phyloP scores from a whole-genome alignment of 2,888 invertebrate species.

The Drosophila kokeensis region DNA sequence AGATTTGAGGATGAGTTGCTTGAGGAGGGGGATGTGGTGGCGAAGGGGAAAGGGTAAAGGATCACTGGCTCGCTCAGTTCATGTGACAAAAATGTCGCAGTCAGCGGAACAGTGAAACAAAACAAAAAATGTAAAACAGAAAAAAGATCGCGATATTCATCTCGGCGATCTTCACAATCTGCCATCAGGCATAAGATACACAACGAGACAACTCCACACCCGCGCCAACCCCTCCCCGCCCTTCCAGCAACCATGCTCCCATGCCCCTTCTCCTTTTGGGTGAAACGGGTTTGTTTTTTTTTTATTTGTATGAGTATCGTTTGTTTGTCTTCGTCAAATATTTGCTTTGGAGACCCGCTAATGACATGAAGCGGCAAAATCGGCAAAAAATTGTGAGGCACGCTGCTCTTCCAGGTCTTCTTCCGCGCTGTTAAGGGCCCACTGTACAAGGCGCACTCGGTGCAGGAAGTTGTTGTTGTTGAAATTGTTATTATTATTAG shows the following conservation, averaged over 20 bases:
- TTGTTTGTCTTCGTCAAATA: slow-evolving; percentile 74
- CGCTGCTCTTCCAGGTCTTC: slow-evolving; percentile 13
- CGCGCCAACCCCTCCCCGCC: slow-evolving; percentile 15
- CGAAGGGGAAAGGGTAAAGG: not conserved
- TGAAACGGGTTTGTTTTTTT: slow-evolving; percentile 59
- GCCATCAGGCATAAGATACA: not conserved
- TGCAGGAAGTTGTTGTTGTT: slow-evolving; percentile 55
- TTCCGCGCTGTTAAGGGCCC: not conserved
- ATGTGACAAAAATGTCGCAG: slow-evolving; percentile 82
- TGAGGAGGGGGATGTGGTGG: not conserved
- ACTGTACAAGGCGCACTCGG: slow-evolving; percentile 7
- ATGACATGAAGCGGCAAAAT: slow-evolving; percentile 66
- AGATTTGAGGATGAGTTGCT: not conserved
- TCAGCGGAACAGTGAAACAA: slow-evolving; percentile 66
- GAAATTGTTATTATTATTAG: slow-evolving; percentile 63
- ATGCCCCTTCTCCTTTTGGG: slow-evolving; percentile 15
- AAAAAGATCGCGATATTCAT: slow-evolving; percentile 46
- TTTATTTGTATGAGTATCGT: slow-evolving; percentile 29
- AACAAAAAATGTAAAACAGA: slow-evolving; percentile 2
- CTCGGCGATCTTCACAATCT: slow-evolving; percentile 54
- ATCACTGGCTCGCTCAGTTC: slow-evolving; percentile 55
- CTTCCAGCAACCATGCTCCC: not conserved
- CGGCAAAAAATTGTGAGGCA: slow-evolving; percentile 37
- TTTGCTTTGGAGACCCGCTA: slow-evolving; percentile 74
- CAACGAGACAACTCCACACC: slow-evolving; percentile 3